Evolutionary conservation across 2,113 vertebrate genomes (phyloP), one percentile per base, ranked within the genome.

Genomic region (Platichthys flesus): DNA sequence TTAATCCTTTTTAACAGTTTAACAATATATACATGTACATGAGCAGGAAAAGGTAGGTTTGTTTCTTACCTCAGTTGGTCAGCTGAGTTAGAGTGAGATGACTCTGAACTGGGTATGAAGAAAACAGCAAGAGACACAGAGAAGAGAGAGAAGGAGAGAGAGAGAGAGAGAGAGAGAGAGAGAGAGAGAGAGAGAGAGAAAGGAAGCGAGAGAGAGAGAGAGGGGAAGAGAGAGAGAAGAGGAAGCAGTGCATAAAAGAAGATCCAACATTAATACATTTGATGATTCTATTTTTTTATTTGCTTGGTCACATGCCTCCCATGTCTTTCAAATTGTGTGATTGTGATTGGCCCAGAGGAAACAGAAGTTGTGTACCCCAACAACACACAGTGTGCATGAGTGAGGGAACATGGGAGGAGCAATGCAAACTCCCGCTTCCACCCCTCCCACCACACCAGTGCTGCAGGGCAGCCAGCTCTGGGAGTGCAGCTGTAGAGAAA

Each of bases 31-130:
- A 51, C 8, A 14, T 31, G 37, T 12, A 52, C n/a, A 18, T 40
- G 45, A 51, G 37, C 14, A 18, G 68, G 13, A 71, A 1, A 13
- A 67, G 51, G 26, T 66, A 8, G 20, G 51, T 70, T 71, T 74
- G 69, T 59, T 67, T 69, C 89, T 88, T 92, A 93, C 92, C 92
- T 86, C 83, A 51, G 76, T 63, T 58, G 74, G 20, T 79, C 20
- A 65, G 67, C 12, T 60, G 65, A 3, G 26, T 49, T 7, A 58
- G 66, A 52, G 23, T 52, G 51, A 28, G 55, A 51, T 28, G 51
- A 2, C 23, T 69, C 66, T 64, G 40, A 60, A 40, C 59, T 26
- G 24, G 20, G 26, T 20, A 71, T 76, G 24, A 82, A 49, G 35
- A 60, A 45, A 75, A 58, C 28, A 58, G 62, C 13, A 8, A 56